Percentiles rank a stretch among this genome's conserved stretches.
These are phyloP conservation scores for Himantopus leucocephalus DNA, from an alignment of 2,113 vertebrate genomes.

Conservation along the genomic window DNA sequence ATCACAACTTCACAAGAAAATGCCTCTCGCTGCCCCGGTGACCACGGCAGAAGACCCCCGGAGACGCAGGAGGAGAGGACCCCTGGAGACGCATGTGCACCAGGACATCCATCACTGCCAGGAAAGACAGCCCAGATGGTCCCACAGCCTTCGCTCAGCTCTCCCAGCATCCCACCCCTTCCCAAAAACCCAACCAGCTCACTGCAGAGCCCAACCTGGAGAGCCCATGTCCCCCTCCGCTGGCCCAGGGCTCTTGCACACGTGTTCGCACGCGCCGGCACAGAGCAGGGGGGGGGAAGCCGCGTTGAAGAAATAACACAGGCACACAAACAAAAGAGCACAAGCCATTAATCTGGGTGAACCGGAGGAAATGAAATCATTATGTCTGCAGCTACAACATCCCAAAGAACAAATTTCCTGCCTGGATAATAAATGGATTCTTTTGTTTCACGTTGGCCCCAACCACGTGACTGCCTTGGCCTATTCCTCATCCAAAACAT, in stretches of 20 bases:
- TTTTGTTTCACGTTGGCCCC: conserved; percentile 76
- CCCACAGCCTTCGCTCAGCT: neutral
- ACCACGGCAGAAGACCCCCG: accelerated
- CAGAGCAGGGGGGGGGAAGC: neutral
- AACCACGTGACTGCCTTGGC: conserved; percentile 62
- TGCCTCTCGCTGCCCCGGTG: accelerated
- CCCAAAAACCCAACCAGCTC: neutral
- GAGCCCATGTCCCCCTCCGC: accelerated
- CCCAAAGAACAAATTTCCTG: conserved; percentile 83
- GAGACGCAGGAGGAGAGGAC: neutral
- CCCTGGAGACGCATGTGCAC: accelerated
- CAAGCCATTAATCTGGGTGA: conserved; percentile 76
- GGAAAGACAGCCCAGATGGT: neutral
- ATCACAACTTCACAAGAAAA: neutral
- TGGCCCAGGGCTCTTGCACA: neutral
- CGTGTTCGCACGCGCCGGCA: neutral
- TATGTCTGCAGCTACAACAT: conserved; percentile 79
- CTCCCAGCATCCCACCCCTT: neutral
- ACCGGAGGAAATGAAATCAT: conserved; percentile 83
- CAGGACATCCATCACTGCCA: neutral
- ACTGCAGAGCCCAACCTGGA: neutral
- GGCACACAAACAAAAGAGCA: conserved; percentile 58
- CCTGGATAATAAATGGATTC: conserved; percentile 83
- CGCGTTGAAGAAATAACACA: conserved; percentile 42
- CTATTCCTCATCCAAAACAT: conserved; percentile 76